Evolutionary conservation across 2,797 vertebrate species (phyloP).

Genomic region (Gallirallus australis): DNA sequence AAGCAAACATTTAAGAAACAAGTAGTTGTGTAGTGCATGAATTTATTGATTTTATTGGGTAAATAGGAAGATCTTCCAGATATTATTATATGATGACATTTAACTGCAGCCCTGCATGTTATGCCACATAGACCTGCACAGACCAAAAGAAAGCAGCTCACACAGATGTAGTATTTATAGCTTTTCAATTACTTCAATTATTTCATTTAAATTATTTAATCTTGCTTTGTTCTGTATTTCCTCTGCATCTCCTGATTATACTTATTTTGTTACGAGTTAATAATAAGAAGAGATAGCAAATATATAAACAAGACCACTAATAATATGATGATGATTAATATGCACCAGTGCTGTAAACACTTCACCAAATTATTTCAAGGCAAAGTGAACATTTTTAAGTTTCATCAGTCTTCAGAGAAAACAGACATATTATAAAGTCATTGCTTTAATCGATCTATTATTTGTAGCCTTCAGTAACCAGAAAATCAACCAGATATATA

Average conservation of each 20-base stretch:
- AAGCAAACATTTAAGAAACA: not conserved
- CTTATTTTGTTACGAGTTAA: not conserved
- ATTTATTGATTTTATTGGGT: not conserved
- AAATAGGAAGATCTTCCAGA: not conserved
- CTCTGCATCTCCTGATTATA: not conserved
- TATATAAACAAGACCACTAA: not conserved
- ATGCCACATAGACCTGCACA: not conserved
- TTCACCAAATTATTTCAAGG: not conserved
- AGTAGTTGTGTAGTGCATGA: not conserved
- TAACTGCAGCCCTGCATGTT: not conserved
- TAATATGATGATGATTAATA: not conserved
- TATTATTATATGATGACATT: not conserved
- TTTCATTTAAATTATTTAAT: not conserved
- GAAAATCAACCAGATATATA: not conserved
- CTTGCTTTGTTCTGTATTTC: not conserved
- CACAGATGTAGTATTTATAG: not conserved
- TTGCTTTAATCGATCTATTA: not conserved
- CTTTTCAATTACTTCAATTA: not conserved
- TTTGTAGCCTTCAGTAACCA: not conserved
- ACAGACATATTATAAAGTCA: not conserved
- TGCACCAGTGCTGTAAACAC: not conserved
- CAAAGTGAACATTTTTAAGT: not conserved
- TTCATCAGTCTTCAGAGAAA: not conserved
- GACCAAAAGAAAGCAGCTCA: not conserved
- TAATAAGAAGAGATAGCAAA: not conserved